Base-by-base conservation (phyloP, 2,797 vertebrate genomes). In the Ambastaia sidthimunki region DNA sequence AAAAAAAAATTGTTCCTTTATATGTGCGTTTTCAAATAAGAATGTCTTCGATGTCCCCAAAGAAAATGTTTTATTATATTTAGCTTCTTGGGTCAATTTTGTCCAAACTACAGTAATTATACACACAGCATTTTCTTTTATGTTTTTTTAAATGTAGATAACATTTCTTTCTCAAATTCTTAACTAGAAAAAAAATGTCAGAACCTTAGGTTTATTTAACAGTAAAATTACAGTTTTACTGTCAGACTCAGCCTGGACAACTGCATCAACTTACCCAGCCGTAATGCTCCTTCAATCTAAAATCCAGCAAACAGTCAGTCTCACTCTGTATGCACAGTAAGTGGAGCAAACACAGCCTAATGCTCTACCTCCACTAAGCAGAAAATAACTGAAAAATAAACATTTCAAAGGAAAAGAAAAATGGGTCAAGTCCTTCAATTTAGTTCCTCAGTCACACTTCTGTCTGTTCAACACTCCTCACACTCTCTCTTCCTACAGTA, bases 241-340 rank as follows among this genome's bases (percentile, higher is more conserved):
- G 15, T 80, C 60, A 80, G n/a, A 15, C 50, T 21, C 41, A 70
- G 54, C 68, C 50, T 7, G 54, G 44, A 23, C 19, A 55, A 76
- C 37, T 44, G 89, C 89, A 89, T 86, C 87, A 89, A 82, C 87
- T 71, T 79, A 67, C 69, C 82, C 85, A 81, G 72, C 78, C 70
- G 83, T 87, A 21, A 83, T 18, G 41, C 74, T 76, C 57, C 48
- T 70, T 54, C 74, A 74, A 25, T 71, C 21, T 31, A 16, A 44
- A n/a, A 74, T 67, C 28, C 71, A 78, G 21, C 34, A n/a, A 59
- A 59, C 28, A 25, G 59, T 25, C 74, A 85, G 82, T 89, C 86
- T 85, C 23, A 76, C 76, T 85, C 86, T 84, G 48, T 80, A 79
- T 78, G 85, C 85, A 87, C 90, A 88, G 89, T 89, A 93, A 90